Conservation (phyloP, 37 sponge, comb jelly and placozoan genomes). For the Ephydatia muelleri region DNA sequence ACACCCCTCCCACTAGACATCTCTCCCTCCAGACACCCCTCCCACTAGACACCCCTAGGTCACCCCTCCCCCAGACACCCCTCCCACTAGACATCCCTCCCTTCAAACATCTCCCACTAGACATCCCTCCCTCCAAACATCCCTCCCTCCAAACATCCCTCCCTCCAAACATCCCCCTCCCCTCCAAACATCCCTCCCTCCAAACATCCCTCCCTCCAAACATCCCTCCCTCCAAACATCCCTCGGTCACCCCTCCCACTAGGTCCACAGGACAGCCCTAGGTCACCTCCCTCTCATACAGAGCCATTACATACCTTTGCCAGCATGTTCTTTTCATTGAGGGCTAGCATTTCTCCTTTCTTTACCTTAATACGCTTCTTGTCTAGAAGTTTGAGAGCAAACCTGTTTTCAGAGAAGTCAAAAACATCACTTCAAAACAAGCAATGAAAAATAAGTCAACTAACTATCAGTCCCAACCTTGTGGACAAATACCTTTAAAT, state of each 20-base stretch:
- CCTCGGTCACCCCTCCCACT: not conserved
- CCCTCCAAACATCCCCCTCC: not conserved
- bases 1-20: not conserved
- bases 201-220: not conserved
- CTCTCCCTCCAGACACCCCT: conserved; percentile 13
- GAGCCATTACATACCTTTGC: conserved; percentile 55
- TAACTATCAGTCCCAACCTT: not conserved
- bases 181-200: not conserved
- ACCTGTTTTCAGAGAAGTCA: conserved; percentile 53
- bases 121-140: no score
- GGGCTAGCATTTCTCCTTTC: conserved; percentile 84
- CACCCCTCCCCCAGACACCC: conserved; percentile 80
- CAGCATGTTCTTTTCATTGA: conserved; percentile 94
- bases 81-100: no score
- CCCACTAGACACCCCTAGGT: conserved; percentile 87
- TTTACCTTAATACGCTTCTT: conserved; percentile 94
- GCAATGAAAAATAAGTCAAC: not conserved
- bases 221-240: not conserved
- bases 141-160: no score
- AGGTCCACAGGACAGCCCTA: not conserved
- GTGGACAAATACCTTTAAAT: not conserved
- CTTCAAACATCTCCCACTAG: no score
- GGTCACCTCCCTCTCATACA: no score
- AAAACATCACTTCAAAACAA: no score
- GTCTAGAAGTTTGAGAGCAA: conserved; percentile 95